These are phyloP conservation scores for Neodiprion fabricii DNA, from an alignment of 1,140 invertebrate species.

Conservation along the genomic window DNA sequence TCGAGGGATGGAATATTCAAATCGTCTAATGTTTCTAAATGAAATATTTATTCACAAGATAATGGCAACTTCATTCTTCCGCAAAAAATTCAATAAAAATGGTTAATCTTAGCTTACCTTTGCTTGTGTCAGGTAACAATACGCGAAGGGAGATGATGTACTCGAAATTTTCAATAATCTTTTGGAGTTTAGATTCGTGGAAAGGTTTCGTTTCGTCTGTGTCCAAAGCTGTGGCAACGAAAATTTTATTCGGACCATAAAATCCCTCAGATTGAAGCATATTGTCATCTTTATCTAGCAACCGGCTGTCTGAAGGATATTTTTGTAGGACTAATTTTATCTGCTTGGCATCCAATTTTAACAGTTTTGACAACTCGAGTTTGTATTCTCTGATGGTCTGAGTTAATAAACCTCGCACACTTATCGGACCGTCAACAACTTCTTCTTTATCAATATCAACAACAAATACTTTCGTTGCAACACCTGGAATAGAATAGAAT, in stretches of 20 bases:
- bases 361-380: constrained; percentile 59
- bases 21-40: constrained; percentile 60
- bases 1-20: constrained; percentile 64
- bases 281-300: constrained; percentile 60
- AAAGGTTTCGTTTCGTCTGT: constrained; percentile 48
- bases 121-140: constrained; percentile 66
- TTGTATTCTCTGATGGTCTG: constrained; percentile 71
- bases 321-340: constrained; percentile 64
- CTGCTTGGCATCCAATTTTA: constrained; percentile 57
- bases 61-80: constrained; percentile 22
- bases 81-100: constrained; percentile 1
- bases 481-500: constrained; percentile 49
- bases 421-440: constrained; percentile 69
- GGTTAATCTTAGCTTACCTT: constrained; percentile 52
- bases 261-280: constrained; percentile 63
- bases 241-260: constrained; percentile 64
- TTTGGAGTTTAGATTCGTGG: constrained; percentile 50
- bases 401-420: constrained; percentile 65
- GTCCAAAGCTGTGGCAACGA: constrained; percentile 42
- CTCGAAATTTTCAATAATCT: constrained; percentile 64
- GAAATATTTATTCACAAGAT: constrained; percentile 24
- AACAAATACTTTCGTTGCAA: constrained; percentile 70
- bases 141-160: constrained; percentile 69
- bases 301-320: constrained; percentile 59
- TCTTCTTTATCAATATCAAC: constrained; percentile 67